Evolutionary conservation across 2,797 vertebrate species (phyloP), one percentile per base, ranked within the genome.

Genomic region (Notamacropus eugenii): DNA sequence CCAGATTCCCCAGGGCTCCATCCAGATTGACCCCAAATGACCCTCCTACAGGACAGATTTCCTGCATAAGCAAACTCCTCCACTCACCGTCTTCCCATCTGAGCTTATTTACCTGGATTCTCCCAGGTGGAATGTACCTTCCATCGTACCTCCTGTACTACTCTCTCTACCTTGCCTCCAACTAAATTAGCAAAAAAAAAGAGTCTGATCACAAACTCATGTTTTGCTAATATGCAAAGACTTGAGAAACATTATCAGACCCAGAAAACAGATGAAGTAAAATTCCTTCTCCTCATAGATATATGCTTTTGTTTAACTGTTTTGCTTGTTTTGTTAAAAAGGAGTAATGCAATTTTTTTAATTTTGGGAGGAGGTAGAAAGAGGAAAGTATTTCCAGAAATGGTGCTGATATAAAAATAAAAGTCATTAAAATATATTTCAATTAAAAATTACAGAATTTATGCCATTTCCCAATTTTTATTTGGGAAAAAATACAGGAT

Each of bases 71-170:
- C 19, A 19, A 22, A n/a, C n/a, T 19, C 62, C 34, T n/a, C 6
- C 6, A 4, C 16, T 1, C 13, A 14, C 12, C 3, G 1, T 13
- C 4, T 14, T 34, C 59, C 4, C 29, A 4, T n/a, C 34, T n/a
- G 62, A 67, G 14, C 34, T 59, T 59, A 67, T n/a, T 67, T n/a
- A 0, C 67, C 67, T 22, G n/a, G 19, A 6, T 6, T 74, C n/a
- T 74, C 67, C 67, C 16, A 22, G n/a, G 22, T 74, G 67, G 5
- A 67, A 16, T 67, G n/a, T n/a, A 19, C 14, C 34, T 52, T 52
- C 19, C n/a, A 40, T 40, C 19, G 24, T 9, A 46, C 67, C 19
- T 82, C n/a, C n/a, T 2, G 10, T 40, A 22, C 34, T 3, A 40
- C 16, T 74, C n/a, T 19, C 67, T 40, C 67, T 46, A 82, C 16